Evolutionary conservation across 2,888 invertebrate genomes (phyloP), one percentile per base, ranked within the genome.

Genomic region (Eurytoma adleriae): DNA sequence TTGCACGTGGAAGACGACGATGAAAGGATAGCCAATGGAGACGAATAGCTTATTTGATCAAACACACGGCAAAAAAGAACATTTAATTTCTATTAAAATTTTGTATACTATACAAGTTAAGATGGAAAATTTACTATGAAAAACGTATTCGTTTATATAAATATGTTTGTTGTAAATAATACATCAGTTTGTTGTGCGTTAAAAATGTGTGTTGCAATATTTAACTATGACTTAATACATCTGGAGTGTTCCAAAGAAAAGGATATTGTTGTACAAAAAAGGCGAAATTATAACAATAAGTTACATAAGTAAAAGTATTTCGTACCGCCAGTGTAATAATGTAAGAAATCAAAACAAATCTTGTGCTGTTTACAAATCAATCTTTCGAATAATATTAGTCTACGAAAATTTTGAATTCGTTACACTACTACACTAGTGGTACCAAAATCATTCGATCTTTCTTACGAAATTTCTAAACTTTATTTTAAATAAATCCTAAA

Each of bases 11-110:
- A 88, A 82, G 85, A 88, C 59, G 86, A 87, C 50, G 86, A 88
- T 67, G 88, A 88, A 66, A 87, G 88, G 74, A 87, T 89, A 85
- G 88, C 87, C 14, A 89, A 90, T 69, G 89, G 86, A 72, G 90
- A 90, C 68, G 90, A 90, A 83, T 89, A 70, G 40, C 7, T 66
- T 18, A 2, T 59, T 69, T 56, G 16, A 66, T 59, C 2, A 72
- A 67, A 79, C 40, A 40, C 10, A 40, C 40, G 40, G 24, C 24
- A 40, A 77, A 27, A 4, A 50, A 40, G 30, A 56, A 75, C 50
- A 71, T 10, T 69, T 57, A 69, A 74, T 59, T 67, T 64, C 10
- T 24, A 71, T 52, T 52, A 71, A 62, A 66, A 69, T 74, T 72
- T 80, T 80, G 18, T 76, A 72, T 68, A 71, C 54, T 10, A 52